phyloP scores from a whole-genome alignment of 2,797 vertebrate genomes.

The Cirrhinus mrigala region DNA sequence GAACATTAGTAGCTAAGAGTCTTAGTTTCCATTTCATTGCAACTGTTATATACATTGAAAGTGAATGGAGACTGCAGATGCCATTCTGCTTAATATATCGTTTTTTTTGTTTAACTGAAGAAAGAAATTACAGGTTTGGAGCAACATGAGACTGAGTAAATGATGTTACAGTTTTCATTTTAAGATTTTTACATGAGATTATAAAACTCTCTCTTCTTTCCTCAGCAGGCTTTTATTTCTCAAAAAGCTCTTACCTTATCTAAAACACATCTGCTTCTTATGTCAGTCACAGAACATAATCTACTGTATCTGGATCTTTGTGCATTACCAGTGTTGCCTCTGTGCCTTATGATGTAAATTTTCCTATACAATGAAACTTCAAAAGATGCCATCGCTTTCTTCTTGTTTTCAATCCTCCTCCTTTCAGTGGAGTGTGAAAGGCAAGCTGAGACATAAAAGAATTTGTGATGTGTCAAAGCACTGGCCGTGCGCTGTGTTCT shows the following conservation, averaged over 20 bases:
- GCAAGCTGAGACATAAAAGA: constrained; percentile 32
- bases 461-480: constrained; percentile 32
- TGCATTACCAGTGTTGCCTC: not conserved
- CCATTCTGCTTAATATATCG: not conserved
- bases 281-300: not conserved
- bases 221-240: not conserved
- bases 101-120: not conserved
- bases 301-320: constrained; percentile 28
- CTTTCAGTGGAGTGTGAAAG: constrained; percentile 28
- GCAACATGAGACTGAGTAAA: not conserved
- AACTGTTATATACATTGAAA: not conserved
- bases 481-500: not conserved
- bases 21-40: not conserved
- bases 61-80: not conserved
- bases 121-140: not conserved
- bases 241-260: constrained; percentile 14
- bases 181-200: not conserved
- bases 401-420: not conserved
- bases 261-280: not conserved
- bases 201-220: not conserved
- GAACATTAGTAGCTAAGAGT: not conserved
- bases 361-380: constrained; percentile 30
- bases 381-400: constrained; percentile 29
- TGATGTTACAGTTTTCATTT: not conserved
- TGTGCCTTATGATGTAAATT: constrained; percentile 34